phyloP scores from a whole-genome alignment of 2,797 vertebrate species.

The Melopsittacus undulatus region DNA sequence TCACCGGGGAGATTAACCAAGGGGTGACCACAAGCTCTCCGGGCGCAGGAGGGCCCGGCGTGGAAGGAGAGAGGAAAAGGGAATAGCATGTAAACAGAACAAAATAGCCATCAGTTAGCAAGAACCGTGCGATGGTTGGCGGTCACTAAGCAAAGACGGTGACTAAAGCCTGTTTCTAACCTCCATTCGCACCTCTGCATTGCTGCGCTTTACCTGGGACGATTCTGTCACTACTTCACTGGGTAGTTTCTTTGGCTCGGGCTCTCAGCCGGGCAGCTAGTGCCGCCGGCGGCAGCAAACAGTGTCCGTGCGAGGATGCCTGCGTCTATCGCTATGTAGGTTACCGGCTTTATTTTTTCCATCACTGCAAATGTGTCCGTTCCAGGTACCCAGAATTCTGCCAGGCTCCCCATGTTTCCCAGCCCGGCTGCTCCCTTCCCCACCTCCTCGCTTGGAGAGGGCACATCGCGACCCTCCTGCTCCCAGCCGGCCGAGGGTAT shows the following conservation, averaged over 20 bases:
- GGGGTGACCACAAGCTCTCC: neutral
- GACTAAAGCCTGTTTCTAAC: neutral
- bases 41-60: neutral
- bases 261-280: neutral
- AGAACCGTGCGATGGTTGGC: neutral
- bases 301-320: neutral
- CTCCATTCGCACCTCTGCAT: neutral
- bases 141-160: neutral
- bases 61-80: neutral
- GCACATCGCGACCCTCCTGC: neutral
- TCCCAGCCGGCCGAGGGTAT: neutral
- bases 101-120: neutral
- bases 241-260: neutral
- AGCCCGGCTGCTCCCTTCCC: neutral
- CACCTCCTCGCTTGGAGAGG: neutral
- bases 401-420: neutral
- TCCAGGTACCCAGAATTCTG: neutral
- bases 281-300: neutral
- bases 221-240: neutral
- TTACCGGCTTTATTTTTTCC: neutral
- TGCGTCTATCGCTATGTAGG: fast-evolving
- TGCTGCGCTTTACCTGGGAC: neutral
- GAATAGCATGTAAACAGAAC: neutral
- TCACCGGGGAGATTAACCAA: neutral
- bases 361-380: neutral